phyloP scores from a whole-genome alignment of 2,113 vertebrate species.

The Salvelinus alpinus region DNA sequence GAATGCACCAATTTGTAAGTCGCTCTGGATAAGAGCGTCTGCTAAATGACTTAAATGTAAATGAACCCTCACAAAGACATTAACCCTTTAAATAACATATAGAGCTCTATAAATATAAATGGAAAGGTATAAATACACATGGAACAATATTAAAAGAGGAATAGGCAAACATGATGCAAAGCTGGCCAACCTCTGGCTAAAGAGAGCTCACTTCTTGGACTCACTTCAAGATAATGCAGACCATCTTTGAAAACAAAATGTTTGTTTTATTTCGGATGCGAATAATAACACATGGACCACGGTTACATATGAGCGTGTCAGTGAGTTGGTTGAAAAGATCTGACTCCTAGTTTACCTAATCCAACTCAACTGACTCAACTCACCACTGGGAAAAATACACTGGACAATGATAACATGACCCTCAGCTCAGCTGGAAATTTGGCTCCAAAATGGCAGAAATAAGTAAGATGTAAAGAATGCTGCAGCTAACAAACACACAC shows the following conservation, averaged over 20 bases:
- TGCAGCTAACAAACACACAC: constrained; percentile 16
- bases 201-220: neutral
- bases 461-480: constrained; percentile 8
- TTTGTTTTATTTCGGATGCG: constrained; percentile 8
- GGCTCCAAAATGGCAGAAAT: constrained; percentile 15
- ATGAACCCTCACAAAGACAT: neutral
- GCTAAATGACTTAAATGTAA: too few species aligned
- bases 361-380: constrained; percentile 11
- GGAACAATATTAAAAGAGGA: neutral
- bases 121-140: neutral
- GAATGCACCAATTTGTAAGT: too few species aligned
- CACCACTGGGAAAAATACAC: constrained; percentile 20
- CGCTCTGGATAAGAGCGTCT: too few species aligned
- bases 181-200: neutral
- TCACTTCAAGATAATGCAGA: neutral
- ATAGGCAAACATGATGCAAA: neutral
- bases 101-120: neutral
- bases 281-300: constrained; percentile 19
- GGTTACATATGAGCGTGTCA: constrained; percentile 6
- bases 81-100: neutral
- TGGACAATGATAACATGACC: constrained; percentile 23
- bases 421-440: constrained; percentile 21
- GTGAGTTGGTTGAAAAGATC: constrained; percentile 5
- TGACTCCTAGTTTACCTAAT: constrained; percentile 4
- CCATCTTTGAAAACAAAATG: constrained; percentile 20